phyloP scores from a whole-genome alignment of 2,888 invertebrate genomes.

The Spodoptera littoralis region DNA sequence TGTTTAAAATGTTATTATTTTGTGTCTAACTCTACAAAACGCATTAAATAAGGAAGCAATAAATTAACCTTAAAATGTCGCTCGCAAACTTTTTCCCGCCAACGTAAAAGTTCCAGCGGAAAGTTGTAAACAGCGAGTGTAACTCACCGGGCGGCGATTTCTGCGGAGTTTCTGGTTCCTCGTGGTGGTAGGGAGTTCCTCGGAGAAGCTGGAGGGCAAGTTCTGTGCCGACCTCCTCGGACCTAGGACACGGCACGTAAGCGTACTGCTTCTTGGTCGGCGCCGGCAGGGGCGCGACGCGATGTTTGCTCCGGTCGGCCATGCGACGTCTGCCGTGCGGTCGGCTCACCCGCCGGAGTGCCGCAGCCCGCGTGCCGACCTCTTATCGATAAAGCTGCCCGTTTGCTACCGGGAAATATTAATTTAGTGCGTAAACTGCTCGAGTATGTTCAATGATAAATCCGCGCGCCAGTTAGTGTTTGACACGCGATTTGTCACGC shows the following conservation, averaged over 20 bases:
- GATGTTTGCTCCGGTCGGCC: slow-evolving; percentile 86
- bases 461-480: slow-evolving; percentile 51
- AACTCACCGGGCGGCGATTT: slow-evolving; percentile 77
- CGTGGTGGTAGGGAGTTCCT: slow-evolving; percentile 62
- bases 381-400: slow-evolving; percentile 68
- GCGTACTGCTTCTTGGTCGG: slow-evolving; percentile 85
- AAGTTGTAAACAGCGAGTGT: slow-evolving; percentile 41
- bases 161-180: slow-evolving; percentile 72
- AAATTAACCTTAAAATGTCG: slow-evolving; percentile 18
- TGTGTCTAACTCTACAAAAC: slow-evolving; percentile 7
- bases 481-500: slow-evolving; percentile 51
- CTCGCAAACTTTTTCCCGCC: slow-evolving; percentile 66
- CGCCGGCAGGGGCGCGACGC: slow-evolving; percentile 86
- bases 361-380: slow-evolving; percentile 67
- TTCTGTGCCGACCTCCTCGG: slow-evolving; percentile 87
- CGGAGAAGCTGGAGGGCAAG: slow-evolving; percentile 78
- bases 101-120: slow-evolving; percentile 53
- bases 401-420: slow-evolving; percentile 58
- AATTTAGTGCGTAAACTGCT: slow-evolving; percentile 57
- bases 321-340: slow-evolving; percentile 84
- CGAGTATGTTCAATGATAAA: slow-evolving; percentile 54
- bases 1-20: slow-evolving; percentile 9
- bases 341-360: slow-evolving; percentile 58
- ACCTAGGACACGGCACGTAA: slow-evolving; percentile 85
- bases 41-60: slow-evolving; percentile 10